A percentile compares a stretch with the other conserved stretches of the same genome.
Conservation (phyloP, 2,797 vertebrate genomes). For the Hoplostethus mediterraneus region DNA sequence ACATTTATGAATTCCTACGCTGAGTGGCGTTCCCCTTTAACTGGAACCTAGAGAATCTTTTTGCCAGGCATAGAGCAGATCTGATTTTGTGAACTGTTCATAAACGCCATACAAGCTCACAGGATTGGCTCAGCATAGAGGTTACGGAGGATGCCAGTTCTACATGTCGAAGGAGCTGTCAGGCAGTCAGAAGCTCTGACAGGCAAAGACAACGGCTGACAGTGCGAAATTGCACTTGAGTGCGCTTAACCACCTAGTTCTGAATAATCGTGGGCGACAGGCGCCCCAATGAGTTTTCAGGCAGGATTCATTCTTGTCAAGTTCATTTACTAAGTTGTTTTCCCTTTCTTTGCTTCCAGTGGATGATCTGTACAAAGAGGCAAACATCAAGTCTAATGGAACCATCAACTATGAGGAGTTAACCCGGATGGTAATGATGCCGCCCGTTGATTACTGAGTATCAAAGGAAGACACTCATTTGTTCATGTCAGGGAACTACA, state of each 20-base stretch:
- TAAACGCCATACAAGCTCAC: background rate
- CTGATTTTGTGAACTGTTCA: background rate
- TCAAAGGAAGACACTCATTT: background rate
- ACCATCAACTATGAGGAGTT: constrained; percentile 90
- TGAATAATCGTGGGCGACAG: background rate
- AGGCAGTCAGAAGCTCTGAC: background rate
- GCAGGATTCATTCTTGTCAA: background rate
- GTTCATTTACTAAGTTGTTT: constrained; percentile 9
- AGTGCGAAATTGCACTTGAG: too few relatives aligned
- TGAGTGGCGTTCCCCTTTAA: background rate
- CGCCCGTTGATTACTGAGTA: constrained; percentile 86
- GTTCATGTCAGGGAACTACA: background rate
- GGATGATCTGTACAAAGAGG: constrained; percentile 92
- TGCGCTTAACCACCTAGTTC: background rate
- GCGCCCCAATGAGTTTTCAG: background rate
- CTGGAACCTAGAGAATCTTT: background rate
- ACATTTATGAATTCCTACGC: background rate
- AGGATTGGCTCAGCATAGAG: background rate
- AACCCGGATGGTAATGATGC: constrained; percentile 86
- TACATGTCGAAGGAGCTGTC: background rate
- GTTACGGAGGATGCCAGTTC: background rate
- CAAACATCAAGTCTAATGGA: constrained; percentile 86
- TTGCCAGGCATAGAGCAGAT: background rate
- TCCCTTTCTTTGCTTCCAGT: constrained; percentile 79
- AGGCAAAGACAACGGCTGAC: constrained; percentile 1